Base-by-base conservation (phyloP, 1,140 invertebrate genomes). In the Leucophenga varia region DNA sequence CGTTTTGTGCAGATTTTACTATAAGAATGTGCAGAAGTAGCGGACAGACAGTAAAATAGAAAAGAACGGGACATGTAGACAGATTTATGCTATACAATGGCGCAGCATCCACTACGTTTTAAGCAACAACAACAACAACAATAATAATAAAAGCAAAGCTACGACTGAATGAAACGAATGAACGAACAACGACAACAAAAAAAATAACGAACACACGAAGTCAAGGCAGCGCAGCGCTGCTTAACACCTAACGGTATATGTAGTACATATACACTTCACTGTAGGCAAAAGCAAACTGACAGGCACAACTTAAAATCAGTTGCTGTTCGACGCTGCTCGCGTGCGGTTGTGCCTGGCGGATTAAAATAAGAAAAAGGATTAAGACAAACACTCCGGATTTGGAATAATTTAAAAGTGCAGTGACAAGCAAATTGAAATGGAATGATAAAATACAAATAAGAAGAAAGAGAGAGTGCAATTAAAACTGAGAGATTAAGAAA, bases 281-380 rank as follows among this genome's bases (percentile, higher is more conserved):
- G 25, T n/a, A 44, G 20, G 54, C 46, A 65, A n/a, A n/a, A n/a
- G n/a, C n/a, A n/a, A 56, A 43, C 55, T 54, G 64, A 55, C 43
- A 54, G 64, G 64, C 64, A 54, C 64, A 69, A 69, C 52, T 39
- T 47, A 56, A 64, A 69, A 54, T 69, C 61, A 69, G 64, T 69
- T 69, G 64, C 64, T 69, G 58, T 69, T 65, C 49, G 64, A 61
- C 61, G 64, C 69, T 69, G 55, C 64, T 69, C 64, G 61, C 53
- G 61, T 59, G 54, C 64, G 64, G 64, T 69, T 69, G 60, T 69
- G 58, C 57, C 44, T 61, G 61, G 52, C 46, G 49, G 40, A 48
- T 58, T 42, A 5, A 35, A 35, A 30, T 20, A 35, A 6, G 36
- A 54, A 44, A 48, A 46, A 42, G 32, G 37, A 34, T 52, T 6